These are phyloP conservation scores for Lycodopsis pacificus DNA, from an alignment of 2,797 vertebrate species.

Conservation along the genomic window DNA sequence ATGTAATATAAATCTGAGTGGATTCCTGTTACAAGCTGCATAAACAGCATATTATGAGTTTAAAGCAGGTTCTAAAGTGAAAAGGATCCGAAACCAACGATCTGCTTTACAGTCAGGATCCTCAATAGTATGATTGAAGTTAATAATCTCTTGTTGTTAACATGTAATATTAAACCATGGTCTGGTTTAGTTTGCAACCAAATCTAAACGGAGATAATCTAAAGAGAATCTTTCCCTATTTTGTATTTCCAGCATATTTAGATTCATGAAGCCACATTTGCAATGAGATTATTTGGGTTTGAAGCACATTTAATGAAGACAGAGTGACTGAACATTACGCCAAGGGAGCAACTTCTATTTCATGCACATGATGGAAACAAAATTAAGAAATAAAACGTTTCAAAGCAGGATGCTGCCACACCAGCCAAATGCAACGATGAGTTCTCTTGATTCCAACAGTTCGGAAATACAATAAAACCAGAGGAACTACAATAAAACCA, in stretches of 20 bases:
- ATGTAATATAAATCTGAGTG: conserved; percentile 7
- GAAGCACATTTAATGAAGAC: neutral
- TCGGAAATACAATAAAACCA: conserved; percentile 64
- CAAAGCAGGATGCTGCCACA: conserved; percentile 36
- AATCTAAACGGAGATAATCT: neutral
- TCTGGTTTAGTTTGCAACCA: conserved; percentile 11
- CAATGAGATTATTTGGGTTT: neutral
- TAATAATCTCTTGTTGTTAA: conserved; percentile 22
- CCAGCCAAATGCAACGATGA: conserved; percentile 18
- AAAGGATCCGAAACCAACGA: conserved; percentile 14
- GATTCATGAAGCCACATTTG: neutral
- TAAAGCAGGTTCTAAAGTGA: neutral
- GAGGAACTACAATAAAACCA: conserved; percentile 41
- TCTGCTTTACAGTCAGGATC: conserved; percentile 2
- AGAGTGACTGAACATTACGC: conserved; percentile 40
- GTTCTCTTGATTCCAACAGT: conserved; percentile 44
- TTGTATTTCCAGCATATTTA: neutral
- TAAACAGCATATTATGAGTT: neutral
- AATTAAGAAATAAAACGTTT: conserved; percentile 14
- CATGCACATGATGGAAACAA: conserved; percentile 27
- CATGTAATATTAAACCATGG: conserved; percentile 5
- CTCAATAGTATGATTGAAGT: neutral
- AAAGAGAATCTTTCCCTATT: neutral
- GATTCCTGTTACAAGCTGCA: no score
- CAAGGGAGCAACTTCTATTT: conserved; percentile 30